Percentiles rank a stretch among this genome's conserved stretches.
Evolutionary conservation across 2,888 invertebrate species (phyloP).

Genomic region (Masnerella sp.): DNA sequence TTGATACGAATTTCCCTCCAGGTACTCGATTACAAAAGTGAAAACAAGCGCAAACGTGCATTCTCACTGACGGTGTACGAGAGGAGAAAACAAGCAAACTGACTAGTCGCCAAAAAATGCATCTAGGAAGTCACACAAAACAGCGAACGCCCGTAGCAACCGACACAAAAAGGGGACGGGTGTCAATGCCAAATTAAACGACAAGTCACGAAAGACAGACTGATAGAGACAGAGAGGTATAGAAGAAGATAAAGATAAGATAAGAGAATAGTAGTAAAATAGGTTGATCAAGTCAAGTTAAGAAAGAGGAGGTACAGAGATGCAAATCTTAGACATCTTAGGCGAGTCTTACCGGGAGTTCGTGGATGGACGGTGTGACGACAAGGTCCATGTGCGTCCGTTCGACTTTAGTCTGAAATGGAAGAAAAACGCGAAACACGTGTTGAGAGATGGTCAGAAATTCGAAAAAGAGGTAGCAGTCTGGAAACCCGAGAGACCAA

Average conservation of each 20-base stretch:
- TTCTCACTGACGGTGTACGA: no score
- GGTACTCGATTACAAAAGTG: no score
- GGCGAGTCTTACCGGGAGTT: conserved; percentile 73
- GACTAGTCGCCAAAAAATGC: background rate
- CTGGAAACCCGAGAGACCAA: background rate
- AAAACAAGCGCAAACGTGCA: no score
- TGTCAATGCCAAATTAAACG: conserved; percentile 23
- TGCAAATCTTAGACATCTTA: conserved; percentile 18
- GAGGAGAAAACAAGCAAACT: background rate
- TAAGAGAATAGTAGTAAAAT: background rate
- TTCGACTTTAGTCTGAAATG: conserved; percentile 74
- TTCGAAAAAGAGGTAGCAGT: no score
- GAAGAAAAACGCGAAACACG: conserved; percentile 52
- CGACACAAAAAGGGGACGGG: conserved; percentile 3
- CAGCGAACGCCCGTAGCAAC: background rate
- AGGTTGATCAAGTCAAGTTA: background rate
- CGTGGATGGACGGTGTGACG: conserved; percentile 74
- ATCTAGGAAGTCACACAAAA: background rate
- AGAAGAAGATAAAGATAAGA: conserved; percentile 24
- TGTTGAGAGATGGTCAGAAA: no score
- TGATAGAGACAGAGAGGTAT: conserved; percentile 13
- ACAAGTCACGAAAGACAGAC: conserved; percentile 28
- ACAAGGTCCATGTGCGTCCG: conserved; percentile 74
- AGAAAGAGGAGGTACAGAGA: conserved; percentile 27
- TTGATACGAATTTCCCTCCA: no score